Conservation (phyloP, 1,140 invertebrate genomes). For the Holotrichia oblita region DNA sequence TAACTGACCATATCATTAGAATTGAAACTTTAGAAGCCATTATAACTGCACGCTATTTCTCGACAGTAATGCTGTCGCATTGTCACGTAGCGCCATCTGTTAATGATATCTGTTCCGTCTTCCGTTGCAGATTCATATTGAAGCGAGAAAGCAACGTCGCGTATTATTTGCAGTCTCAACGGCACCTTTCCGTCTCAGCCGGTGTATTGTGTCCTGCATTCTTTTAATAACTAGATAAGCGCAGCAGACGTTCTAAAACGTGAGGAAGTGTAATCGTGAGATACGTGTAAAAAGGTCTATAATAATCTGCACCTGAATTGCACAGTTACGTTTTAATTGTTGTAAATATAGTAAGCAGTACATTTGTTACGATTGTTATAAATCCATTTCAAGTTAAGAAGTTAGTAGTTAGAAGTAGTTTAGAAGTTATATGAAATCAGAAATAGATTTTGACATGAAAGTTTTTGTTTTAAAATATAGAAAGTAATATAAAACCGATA, state of each 20-base stretch:
- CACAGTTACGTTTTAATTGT: too few relatives aligned
- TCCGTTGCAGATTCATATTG: not conserved
- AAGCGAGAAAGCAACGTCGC: not conserved
- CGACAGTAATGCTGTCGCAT: not conserved
- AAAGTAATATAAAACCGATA: too few relatives aligned
- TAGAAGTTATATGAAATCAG: too few relatives aligned
- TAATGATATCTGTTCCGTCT: conserved; percentile 9
- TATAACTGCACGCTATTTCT: not conserved
- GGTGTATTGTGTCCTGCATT: not conserved
- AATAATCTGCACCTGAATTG: too few relatives aligned
- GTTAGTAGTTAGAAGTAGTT: too few relatives aligned
- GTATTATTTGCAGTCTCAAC: not conserved
- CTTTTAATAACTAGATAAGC: not conserved
- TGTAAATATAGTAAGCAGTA: too few relatives aligned
- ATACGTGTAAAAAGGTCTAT: too few relatives aligned
- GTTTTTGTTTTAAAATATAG: too few relatives aligned
- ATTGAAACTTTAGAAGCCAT: not conserved
- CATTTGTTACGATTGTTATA: too few relatives aligned
- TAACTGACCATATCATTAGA: not conserved
- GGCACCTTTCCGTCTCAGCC: not conserved
- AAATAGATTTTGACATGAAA: too few relatives aligned
- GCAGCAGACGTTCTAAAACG: not conserved
- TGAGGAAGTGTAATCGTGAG: too few relatives aligned
- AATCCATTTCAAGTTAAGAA: too few relatives aligned
- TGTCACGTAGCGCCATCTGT: conserved; percentile 4